Percentiles rank a stretch among this genome's conserved stretches.
Evolutionary conservation across 2,888 invertebrate species (phyloP).

Genomic region (Ecdyonurus torrentis): DNA sequence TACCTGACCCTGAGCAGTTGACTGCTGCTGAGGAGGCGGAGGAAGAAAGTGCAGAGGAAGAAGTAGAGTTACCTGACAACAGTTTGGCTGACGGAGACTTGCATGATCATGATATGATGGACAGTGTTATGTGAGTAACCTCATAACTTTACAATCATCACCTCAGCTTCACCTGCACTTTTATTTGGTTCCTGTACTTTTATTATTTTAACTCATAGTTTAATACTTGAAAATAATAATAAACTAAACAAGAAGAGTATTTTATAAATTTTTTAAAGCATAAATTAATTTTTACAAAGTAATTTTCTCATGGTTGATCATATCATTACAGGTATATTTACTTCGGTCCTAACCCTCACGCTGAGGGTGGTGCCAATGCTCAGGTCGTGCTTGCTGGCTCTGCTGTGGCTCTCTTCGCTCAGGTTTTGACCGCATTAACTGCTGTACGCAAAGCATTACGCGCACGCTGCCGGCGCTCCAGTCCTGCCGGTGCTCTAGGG

Average conservation of each 20-base stretch:
- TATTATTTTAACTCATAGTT: too few species aligned
- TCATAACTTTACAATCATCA: background rate
- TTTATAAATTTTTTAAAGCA: background rate
- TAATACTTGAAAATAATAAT: background rate
- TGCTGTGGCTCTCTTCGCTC: slow-evolving; percentile 31
- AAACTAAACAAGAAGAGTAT: background rate
- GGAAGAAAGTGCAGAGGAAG: slow-evolving; percentile 3
- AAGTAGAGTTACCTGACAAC: slow-evolving; percentile 36
- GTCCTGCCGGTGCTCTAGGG: slow-evolving; percentile 26
- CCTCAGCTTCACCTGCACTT: background rate
- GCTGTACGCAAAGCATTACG: background rate
- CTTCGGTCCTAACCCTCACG: slow-evolving; percentile 13
- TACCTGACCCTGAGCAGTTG: background rate
- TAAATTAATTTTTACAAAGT: background rate
- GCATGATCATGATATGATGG: slow-evolving; percentile 51
- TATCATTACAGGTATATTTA: slow-evolving; percentile 16
- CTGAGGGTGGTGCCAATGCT: background rate
- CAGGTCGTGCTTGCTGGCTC: slow-evolving; percentile 30
- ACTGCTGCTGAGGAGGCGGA: background rate
- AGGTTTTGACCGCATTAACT: slow-evolving; percentile 25
- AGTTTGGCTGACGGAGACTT: slow-evolving; percentile 46
- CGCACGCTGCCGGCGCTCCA: background rate
- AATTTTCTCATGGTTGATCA: background rate
- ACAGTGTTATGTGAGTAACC: slow-evolving; percentile 40
- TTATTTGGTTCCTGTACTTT: too few species aligned